phyloP scores from a whole-genome alignment of 30 jellyfish, hydroid and myxozoan species.

The Hydra vulgaris region DNA sequence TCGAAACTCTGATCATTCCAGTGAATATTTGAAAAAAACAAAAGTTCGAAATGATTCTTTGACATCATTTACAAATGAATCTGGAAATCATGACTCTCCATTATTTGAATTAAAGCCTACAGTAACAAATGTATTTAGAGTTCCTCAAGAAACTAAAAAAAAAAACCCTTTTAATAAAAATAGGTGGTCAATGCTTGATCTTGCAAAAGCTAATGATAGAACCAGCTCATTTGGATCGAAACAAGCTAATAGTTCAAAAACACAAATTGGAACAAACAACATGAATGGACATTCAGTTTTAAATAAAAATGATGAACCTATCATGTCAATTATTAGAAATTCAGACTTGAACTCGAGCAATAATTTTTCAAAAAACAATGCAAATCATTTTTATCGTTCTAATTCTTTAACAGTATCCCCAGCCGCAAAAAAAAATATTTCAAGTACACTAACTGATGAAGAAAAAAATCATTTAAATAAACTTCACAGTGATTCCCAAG shows the following conservation, averaged over 20 bases:
- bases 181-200: constrained; percentile 32
- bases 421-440: not conserved
- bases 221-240: not conserved
- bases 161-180: not conserved
- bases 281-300: not conserved
- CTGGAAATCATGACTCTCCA: not conserved
- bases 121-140: not conserved
- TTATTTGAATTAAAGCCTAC: not conserved
- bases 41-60: not conserved
- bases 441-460: not conserved
- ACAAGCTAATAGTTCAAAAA: not conserved
- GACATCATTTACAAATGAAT: not conserved
- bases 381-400: not conserved
- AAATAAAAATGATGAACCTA: not conserved
- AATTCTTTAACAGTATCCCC: not conserved
- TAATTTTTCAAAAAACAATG: not conserved
- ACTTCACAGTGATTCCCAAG: not conserved
- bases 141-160: not conserved
- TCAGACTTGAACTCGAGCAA: no score
- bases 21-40: not conserved
- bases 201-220: not conserved
- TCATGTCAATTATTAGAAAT: not conserved
- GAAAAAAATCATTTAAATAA: not conserved
- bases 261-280: not conserved
- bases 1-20: not conserved